Evolutionary conservation across 2,113 vertebrate genomes (phyloP).

Genomic region (Muscicapa adusta): DNA sequence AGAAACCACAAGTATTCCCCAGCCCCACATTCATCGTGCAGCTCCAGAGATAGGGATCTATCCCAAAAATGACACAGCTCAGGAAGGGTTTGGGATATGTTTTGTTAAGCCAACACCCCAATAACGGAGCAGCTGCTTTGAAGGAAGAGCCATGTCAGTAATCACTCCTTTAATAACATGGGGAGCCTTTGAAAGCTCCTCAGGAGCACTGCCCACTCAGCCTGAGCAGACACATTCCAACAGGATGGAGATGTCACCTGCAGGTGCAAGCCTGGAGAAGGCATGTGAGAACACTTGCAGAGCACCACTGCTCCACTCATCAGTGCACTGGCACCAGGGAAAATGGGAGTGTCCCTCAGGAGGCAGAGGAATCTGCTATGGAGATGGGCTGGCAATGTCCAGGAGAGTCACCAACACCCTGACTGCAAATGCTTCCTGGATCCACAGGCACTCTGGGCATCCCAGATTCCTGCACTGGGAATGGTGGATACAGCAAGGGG

Average conservation of each 20-base stretch:
- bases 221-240: conserved; percentile 33
- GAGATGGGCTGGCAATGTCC: not conserved
- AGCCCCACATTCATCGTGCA: not conserved
- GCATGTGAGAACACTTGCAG: not conserved
- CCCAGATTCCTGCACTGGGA: not conserved
- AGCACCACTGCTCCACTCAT: not conserved
- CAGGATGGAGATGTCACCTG: not conserved
- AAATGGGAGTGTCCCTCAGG: not conserved
- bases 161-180: not conserved
- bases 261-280: conserved; percentile 8
- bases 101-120: conserved; percentile 51
- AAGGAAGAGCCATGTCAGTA: conserved; percentile 4
- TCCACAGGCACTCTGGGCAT: not conserved
- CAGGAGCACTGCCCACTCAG: conserved; percentile 27
- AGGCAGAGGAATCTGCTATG: not conserved
- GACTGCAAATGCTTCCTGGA: not conserved
- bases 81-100: not conserved
- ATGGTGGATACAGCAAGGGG: fast-evolving
- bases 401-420: not conserved
- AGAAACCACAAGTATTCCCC: conserved; percentile 34
- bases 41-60: conserved; percentile 11
- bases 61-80: conserved; percentile 10
- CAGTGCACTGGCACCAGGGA: not conserved
- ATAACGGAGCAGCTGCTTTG: conserved; percentile 19
- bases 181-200: conserved; percentile 12